A percentile compares a stretch with the other conserved stretches of the same genome.
Evolutionary conservation across 2,888 invertebrate species (phyloP).

Genomic region (Glaucopsyche alexis): DNA sequence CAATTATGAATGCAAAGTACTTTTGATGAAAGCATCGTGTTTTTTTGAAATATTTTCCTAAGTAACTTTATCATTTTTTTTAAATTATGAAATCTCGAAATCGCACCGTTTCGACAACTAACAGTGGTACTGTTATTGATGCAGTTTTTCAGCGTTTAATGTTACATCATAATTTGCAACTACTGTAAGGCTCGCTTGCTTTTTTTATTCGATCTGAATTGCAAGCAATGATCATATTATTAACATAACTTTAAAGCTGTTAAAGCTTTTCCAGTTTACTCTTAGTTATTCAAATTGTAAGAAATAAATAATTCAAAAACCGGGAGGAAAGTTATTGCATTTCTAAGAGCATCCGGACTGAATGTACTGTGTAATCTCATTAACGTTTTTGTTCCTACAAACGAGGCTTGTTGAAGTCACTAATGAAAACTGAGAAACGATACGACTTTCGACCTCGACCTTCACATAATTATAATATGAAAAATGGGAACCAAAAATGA

Average conservation of each 20-base stretch:
- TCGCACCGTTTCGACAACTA: no score
- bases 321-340: background rate
- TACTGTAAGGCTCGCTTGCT: no score
- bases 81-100: no score
- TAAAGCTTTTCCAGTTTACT: background rate
- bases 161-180: no score
- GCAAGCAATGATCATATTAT: background rate
- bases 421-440: background rate
- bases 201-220: background rate
- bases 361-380: constrained; percentile 25
- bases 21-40: no score
- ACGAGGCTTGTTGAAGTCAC: background rate
- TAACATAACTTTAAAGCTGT: background rate
- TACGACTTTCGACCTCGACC: background rate
- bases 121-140: no score
- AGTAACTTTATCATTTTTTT: no score
- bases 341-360: constrained; percentile 18
- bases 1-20: no score
- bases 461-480: constrained; percentile 6
- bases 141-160: no score
- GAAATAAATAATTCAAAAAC: constrained; percentile 2
- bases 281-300: background rate
- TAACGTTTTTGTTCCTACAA: constrained; percentile 12
- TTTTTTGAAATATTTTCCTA: no score
- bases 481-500: background rate